Percentiles rank a stretch among this genome's conserved stretches.
These are phyloP conservation scores for Trinectes maculatus DNA, from an alignment of 2,113 vertebrate species.

Conservation along the genomic window DNA sequence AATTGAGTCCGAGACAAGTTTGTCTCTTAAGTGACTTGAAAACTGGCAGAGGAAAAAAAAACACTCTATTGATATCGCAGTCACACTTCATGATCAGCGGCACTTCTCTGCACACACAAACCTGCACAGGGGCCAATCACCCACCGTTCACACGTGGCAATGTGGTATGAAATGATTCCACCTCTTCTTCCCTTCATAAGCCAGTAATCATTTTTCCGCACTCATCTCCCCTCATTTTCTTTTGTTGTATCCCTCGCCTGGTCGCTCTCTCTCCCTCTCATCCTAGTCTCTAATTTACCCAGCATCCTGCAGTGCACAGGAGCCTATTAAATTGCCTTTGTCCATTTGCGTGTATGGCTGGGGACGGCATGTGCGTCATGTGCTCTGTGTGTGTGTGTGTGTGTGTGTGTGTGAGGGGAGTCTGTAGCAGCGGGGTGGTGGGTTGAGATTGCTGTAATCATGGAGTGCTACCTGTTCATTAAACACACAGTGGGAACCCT, in stretches of 20 bases:
- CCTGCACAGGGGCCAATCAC: constrained; percentile 25
- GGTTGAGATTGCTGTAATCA: constrained; percentile 99
- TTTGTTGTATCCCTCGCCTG: constrained; percentile 89
- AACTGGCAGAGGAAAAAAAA: background rate
- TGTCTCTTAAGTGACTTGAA: constrained; percentile 2
- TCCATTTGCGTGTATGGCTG: constrained; percentile 66
- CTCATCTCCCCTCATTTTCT: constrained; percentile 82
- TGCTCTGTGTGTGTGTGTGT: constrained; percentile 16
- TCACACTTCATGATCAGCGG: constrained; percentile 27
- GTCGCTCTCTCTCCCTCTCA: constrained; percentile 85
- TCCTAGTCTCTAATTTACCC: constrained; percentile 87
- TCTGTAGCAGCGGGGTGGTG: constrained; percentile 84
- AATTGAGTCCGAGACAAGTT: constrained; percentile 3
- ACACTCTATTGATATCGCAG: background rate
- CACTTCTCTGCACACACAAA: constrained; percentile 1
- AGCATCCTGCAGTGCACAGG: constrained; percentile 89
- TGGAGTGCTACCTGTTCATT: constrained; percentile 99
- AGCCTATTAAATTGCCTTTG: constrained; percentile 91
- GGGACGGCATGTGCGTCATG: constrained; percentile 43
- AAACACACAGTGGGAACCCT: constrained; percentile 97
- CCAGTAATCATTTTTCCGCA: constrained; percentile 61
- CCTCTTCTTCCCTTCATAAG: constrained; percentile 55
- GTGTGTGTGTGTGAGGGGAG: constrained; percentile 38
- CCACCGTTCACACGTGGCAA: constrained; percentile 27
- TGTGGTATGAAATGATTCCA: constrained; percentile 60